Percentiles rank a stretch among this genome's conserved stretches.
phyloP scores from a whole-genome alignment of 2,797 vertebrate species.

The Sebastes taczanowskii region DNA sequence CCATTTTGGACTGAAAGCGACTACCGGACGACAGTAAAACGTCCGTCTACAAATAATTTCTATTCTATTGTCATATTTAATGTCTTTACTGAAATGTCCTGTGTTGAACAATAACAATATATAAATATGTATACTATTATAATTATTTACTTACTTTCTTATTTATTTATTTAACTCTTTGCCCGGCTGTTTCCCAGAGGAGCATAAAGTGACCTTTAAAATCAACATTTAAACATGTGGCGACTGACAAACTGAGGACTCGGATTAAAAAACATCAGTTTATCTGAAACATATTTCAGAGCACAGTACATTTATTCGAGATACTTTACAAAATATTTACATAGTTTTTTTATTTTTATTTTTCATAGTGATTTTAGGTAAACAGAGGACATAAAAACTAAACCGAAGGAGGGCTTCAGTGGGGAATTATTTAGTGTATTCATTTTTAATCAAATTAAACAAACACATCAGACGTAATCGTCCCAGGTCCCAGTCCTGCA shows the following conservation, averaged over 20 bases:
- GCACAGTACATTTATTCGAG: constrained; percentile 64
- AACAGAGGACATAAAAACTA: constrained; percentile 6
- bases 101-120: too few relatives aligned
- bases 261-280: constrained; percentile 61
- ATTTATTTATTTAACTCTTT: too few relatives aligned
- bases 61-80: too few relatives aligned
- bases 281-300: constrained; percentile 72
- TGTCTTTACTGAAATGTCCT: too few relatives aligned
- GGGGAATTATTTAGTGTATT: constrained; percentile 2
- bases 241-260: constrained; percentile 44
- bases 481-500: not conserved
- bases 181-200: too few relatives aligned
- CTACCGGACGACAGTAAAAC: too few relatives aligned
- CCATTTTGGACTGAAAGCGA: too few relatives aligned
- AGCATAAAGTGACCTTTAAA: not conserved
- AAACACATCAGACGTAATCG: not conserved
- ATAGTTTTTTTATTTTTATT: constrained; percentile 47
- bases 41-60: too few relatives aligned
- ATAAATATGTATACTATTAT: too few relatives aligned
- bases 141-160: too few relatives aligned
- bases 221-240: not conserved
- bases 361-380: constrained; percentile 23
- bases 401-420: not conserved
- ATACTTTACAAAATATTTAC: constrained; percentile 85
- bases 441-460: constrained; percentile 2